These are phyloP conservation scores for Lymantria dispar DNA, from an alignment of 2,888 invertebrate genomes.

Conservation along the genomic window DNA sequence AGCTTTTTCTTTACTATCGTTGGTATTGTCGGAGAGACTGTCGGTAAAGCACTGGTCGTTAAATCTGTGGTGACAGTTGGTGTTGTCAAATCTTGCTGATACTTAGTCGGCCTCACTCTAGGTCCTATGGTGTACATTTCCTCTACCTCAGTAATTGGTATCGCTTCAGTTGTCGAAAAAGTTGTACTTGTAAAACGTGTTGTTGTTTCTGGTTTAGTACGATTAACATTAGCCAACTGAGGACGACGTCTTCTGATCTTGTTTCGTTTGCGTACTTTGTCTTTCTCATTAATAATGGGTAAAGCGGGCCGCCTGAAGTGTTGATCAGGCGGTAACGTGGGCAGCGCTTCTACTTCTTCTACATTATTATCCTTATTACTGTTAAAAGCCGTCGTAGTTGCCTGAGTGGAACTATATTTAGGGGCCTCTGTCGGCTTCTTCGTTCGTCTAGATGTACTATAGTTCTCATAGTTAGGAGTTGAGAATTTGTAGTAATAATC, in stretches of 20 bases:
- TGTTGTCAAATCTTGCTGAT: slow-evolving; percentile 63
- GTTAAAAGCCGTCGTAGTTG: slow-evolving; percentile 52
- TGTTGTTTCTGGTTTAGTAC: slow-evolving; percentile 53
- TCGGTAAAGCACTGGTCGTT: slow-evolving; percentile 73
- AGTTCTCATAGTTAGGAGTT: slow-evolving; percentile 63
- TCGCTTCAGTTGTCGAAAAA: slow-evolving; percentile 47
- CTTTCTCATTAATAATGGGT: slow-evolving; percentile 53
- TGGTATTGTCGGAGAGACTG: slow-evolving; percentile 69
- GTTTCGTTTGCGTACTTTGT: slow-evolving; percentile 67
- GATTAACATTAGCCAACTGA: slow-evolving; percentile 50
- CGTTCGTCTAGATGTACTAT: slow-evolving; percentile 57
- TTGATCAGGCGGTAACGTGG: slow-evolving; percentile 71
- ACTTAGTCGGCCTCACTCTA: slow-evolving; percentile 55
- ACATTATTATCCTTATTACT: slow-evolving; percentile 34
- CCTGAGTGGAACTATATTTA: slow-evolving; percentile 39
- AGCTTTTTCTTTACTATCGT: slow-evolving; percentile 69
- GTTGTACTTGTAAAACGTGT: slow-evolving; percentile 25
- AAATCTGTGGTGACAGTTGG: slow-evolving; percentile 69
- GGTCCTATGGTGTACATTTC: slow-evolving; percentile 66
- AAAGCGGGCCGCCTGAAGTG: slow-evolving; percentile 68
- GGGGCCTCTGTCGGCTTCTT: slow-evolving; percentile 62
- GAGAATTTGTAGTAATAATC: slow-evolving; percentile 76
- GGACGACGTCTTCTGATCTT: slow-evolving; percentile 75
- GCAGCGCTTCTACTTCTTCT: slow-evolving; percentile 59
- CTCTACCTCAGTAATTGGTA: slow-evolving; percentile 48